phyloP scores from a whole-genome alignment of 2,113 vertebrate species.

The Erythrolamprus reginae region DNA sequence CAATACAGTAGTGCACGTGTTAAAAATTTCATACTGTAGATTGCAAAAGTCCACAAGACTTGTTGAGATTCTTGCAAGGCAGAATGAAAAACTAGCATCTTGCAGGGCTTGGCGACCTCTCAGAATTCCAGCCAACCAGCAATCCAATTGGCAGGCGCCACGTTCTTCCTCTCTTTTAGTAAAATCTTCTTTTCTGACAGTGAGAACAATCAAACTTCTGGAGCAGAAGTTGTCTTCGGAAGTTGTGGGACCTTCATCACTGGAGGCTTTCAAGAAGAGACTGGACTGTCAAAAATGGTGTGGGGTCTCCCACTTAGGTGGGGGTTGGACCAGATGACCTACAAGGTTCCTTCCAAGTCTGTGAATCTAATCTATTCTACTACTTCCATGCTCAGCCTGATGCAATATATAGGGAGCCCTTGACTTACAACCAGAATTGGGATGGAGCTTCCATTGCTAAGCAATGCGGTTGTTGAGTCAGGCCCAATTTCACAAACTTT shows the following conservation, averaged over 20 bases:
- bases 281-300: too few relatives aligned
- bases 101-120: neutral
- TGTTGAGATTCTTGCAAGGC: neutral
- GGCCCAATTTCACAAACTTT: neutral
- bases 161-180: neutral
- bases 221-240: too few relatives aligned
- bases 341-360: too few relatives aligned
- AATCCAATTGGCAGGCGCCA: neutral
- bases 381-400: neutral
- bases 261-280: too few relatives aligned
- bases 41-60: neutral
- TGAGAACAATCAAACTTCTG: too few relatives aligned
- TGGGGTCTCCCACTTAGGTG: too few relatives aligned
- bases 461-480: neutral
- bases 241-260: too few relatives aligned
- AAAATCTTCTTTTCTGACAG: neutral
- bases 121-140: neutral
- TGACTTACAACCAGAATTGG: neutral
- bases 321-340: too few relatives aligned
- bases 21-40: neutral
- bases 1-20: neutral
- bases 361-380: neutral
- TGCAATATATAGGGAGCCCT: neutral
- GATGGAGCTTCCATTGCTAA: neutral
- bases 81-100: neutral